A percentile compares a stretch with the other conserved stretches of the same genome.
phyloP scores from a whole-genome alignment of 2,888 invertebrate genomes.

The Sylvicola cinctus region DNA sequence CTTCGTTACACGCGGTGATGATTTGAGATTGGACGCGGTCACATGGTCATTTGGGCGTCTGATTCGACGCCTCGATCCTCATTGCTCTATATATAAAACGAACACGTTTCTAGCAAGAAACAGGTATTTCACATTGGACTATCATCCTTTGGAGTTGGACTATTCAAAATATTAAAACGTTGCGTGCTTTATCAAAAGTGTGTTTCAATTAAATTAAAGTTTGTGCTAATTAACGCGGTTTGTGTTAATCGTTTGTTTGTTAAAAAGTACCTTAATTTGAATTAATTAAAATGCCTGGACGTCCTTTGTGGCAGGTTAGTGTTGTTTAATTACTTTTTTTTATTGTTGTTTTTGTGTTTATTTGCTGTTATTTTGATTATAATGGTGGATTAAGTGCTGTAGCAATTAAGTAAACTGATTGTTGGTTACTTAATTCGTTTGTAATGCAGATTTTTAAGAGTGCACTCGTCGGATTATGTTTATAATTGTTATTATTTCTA shows the following conservation, averaged over 20 bases:
- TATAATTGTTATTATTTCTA: too few species aligned
- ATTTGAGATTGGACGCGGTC: too few species aligned
- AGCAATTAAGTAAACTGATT: too few species aligned
- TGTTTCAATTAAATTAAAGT: neutral
- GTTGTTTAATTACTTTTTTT: slow-evolving; percentile 1
- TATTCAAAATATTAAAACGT: neutral
- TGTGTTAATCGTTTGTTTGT: neutral
- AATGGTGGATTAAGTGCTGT: too few species aligned
- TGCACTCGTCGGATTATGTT: too few species aligned
- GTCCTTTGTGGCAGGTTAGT: slow-evolving; percentile 55
- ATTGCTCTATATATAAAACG: slow-evolving; percentile 12
- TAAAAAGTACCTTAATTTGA: neutral
- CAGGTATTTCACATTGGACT: slow-evolving; percentile 3
- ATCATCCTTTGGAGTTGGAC: slow-evolving; percentile 1
- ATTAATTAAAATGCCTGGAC: slow-evolving; percentile 42
- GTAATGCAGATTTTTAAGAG: too few species aligned
- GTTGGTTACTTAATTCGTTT: too few species aligned
- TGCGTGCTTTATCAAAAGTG: neutral
- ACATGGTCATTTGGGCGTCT: too few species aligned
- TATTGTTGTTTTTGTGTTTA: slow-evolving; percentile 1
- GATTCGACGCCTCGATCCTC: too few species aligned
- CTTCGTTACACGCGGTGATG: too few species aligned
- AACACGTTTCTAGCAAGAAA: slow-evolving; percentile 4
- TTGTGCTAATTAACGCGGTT: neutral
- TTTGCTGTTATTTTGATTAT: too few species aligned